These are phyloP conservation scores for Andrena chrysosceles DNA, from an alignment of 2,888 invertebrate species.

Conservation along the genomic window DNA sequence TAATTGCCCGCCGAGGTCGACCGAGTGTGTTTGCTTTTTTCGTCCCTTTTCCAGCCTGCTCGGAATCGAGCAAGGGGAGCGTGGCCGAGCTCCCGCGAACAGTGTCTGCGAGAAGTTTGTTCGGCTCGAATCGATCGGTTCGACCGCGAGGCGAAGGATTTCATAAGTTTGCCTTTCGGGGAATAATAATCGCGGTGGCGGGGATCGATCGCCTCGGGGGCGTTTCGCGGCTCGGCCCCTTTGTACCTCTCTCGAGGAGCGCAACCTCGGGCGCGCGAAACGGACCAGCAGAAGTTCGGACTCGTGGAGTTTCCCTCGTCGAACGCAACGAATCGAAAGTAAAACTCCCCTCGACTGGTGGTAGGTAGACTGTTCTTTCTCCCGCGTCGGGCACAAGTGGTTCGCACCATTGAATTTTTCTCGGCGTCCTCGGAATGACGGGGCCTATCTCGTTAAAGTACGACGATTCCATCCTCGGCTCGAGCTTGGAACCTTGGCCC, in stretches of 20 bases:
- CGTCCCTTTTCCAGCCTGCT: neutral
- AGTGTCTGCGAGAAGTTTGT: constrained; percentile 21
- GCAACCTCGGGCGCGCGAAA: constrained; percentile 25
- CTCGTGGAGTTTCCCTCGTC: constrained; percentile 17
- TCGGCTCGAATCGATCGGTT: constrained; percentile 31
- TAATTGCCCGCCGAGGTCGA: constrained; percentile 45
- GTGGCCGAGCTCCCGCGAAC: neutral
- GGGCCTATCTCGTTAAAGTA: constrained; percentile 6
- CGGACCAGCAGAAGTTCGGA: constrained; percentile 24
- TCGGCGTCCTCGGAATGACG: constrained; percentile 24
- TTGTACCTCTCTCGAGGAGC: neutral
- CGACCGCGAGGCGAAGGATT: constrained; percentile 21
- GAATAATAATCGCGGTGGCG: constrained; percentile 39
- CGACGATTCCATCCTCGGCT: neutral
- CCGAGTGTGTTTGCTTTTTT: constrained; percentile 20
- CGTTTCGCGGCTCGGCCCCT: neutral
- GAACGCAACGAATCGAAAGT: constrained; percentile 42
- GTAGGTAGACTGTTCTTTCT: constrained; percentile 5
- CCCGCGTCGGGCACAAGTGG: constrained; percentile 6
- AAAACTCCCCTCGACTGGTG: constrained; percentile 37
- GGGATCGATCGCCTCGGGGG: constrained; percentile 20
- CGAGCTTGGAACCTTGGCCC: neutral
- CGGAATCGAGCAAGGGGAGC: neutral
- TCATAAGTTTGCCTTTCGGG: constrained; percentile 32
- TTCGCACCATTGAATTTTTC: constrained; percentile 22